A percentile compares a stretch with the other conserved stretches of the same genome.
These are phyloP conservation scores for Auanema sp. DNA, from an alignment of 2,888 invertebrate species.

Conservation along the genomic window DNA sequence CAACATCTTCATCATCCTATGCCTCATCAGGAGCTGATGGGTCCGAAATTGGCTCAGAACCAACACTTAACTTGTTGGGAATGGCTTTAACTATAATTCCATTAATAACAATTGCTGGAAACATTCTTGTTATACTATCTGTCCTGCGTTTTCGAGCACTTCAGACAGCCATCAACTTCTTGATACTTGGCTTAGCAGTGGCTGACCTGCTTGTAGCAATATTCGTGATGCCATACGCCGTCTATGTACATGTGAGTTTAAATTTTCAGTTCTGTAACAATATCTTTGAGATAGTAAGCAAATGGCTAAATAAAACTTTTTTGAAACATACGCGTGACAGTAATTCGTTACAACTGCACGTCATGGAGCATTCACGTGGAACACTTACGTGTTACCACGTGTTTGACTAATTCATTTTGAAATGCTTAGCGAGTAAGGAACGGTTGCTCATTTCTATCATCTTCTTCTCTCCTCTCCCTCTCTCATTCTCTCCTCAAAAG, in stretches of 20 bases:
- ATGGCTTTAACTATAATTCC: slow-evolving; percentile 47
- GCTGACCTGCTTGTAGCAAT: slow-evolving; percentile 62
- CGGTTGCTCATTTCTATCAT: too few relatives aligned
- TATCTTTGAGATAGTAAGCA: too few relatives aligned
- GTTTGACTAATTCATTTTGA: too few relatives aligned
- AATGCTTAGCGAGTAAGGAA: too few relatives aligned
- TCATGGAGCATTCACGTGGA: too few relatives aligned
- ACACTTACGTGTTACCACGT: too few relatives aligned
- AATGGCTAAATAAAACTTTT: too few relatives aligned
- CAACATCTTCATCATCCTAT: too few relatives aligned
- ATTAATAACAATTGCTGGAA: slow-evolving; percentile 59
- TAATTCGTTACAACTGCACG: too few relatives aligned
- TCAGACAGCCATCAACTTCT: slow-evolving; percentile 97
- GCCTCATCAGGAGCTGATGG: neutral
- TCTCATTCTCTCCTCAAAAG: too few relatives aligned
- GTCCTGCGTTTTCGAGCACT: slow-evolving; percentile 68
- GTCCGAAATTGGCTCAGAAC: neutral
- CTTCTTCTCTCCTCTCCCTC: too few relatives aligned
- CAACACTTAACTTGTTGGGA: slow-evolving; percentile 32
- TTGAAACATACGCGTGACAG: too few relatives aligned
- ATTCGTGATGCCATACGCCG: slow-evolving; percentile 63
- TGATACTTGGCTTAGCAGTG: slow-evolving; percentile 81
- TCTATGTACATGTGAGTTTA: slow-evolving; percentile 60
- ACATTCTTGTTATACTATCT: slow-evolving; percentile 50
- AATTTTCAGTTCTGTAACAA: neutral